Conservation (phyloP, 2,797 vertebrate genomes). For the Erpetoichthys calabaricus region DNA sequence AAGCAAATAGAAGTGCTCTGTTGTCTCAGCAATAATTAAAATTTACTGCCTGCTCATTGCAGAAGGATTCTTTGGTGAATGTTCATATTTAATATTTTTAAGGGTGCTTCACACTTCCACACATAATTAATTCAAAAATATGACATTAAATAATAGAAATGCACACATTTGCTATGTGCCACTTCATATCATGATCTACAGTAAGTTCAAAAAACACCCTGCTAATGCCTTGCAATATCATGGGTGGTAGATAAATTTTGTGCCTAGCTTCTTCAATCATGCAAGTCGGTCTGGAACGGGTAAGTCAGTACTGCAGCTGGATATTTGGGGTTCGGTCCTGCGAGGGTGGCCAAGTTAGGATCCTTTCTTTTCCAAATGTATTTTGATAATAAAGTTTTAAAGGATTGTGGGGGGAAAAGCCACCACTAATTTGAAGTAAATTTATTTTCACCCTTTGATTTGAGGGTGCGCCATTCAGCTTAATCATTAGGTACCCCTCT, state of each 20-base stretch:
- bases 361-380: too few relatives aligned
- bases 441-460: too few relatives aligned
- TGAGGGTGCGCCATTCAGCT: too few relatives aligned
- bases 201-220: conserved; percentile 3
- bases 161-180: conserved; percentile 30
- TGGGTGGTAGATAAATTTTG: conserved; percentile 6
- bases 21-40: conserved; percentile 57
- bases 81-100: conserved; percentile 1
- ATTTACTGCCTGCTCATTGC: conserved; percentile 11
- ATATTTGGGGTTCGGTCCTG: background rate
- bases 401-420: background rate
- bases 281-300: background rate
- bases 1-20: conserved; percentile 67
- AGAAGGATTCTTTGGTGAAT: too few relatives aligned
- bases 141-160: conserved; percentile 16
- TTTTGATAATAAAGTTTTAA: too few relatives aligned
- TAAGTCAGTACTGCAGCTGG: background rate
- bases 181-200: conserved; percentile 21
- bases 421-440: background rate
- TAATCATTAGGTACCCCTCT: too few relatives aligned
- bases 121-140: conserved; percentile 12
- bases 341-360: background rate
- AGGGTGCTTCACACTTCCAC: conserved; percentile 12
- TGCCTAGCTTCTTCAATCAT: conserved; percentile 13
- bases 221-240: background rate